A percentile compares a stretch with the other conserved stretches of the same genome.
Conservation (phyloP, 2,113 vertebrate species). For the Rhinogobius similis region DNA sequence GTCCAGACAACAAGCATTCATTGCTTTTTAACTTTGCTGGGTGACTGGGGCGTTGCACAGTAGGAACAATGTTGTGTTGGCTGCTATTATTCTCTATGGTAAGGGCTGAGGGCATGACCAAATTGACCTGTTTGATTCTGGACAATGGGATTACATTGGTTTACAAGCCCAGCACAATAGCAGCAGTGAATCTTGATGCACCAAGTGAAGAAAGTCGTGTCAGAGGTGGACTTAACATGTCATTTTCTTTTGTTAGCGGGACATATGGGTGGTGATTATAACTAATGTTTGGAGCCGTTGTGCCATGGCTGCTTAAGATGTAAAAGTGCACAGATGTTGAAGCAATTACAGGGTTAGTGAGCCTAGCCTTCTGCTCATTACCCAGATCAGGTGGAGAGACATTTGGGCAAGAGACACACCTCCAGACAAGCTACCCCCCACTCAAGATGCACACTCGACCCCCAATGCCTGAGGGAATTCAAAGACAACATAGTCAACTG, state of each 20-base stretch:
- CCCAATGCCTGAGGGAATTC: constrained; percentile 14
- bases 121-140: constrained; percentile 25
- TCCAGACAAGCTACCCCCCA: constrained; percentile 14
- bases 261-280: constrained; percentile 63
- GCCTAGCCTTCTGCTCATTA: constrained; percentile 53
- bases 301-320: constrained; percentile 61
- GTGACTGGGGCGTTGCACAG: neutral
- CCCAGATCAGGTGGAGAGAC: constrained; percentile 72
- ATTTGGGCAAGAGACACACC: constrained; percentile 62
- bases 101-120: constrained; percentile 10
- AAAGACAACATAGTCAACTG: constrained; percentile 36
- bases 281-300: constrained; percentile 53
- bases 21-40: too few relatives aligned
- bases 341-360: constrained; percentile 68
- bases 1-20: neutral
- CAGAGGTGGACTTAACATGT: constrained; percentile 34
- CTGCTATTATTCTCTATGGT: constrained; percentile 15
- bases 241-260: constrained; percentile 40
- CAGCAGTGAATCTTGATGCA: constrained; percentile 31
- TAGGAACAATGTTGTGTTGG: neutral
- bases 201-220: constrained; percentile 15
- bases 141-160: constrained; percentile 26
- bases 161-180: constrained; percentile 41
- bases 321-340: constrained; percentile 80
- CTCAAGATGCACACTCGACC: constrained; percentile 34